Base-by-base conservation (phyloP, 1,140 invertebrate genomes). In the Nylanderia fulva region DNA sequence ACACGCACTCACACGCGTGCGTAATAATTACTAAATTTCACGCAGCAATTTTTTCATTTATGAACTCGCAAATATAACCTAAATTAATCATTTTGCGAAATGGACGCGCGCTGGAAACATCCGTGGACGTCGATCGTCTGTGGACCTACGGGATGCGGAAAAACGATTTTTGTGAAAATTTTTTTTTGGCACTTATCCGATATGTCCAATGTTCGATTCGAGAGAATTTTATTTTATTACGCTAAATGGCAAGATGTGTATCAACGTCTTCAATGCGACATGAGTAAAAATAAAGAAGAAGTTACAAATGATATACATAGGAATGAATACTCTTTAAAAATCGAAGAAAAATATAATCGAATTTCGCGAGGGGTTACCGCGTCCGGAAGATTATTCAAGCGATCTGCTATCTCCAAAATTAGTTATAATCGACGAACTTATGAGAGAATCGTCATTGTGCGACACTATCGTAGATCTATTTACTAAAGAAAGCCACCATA, bases 61-160 rank as follows among this genome's bases (percentile, higher is more conserved):
- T 33, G 29, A 33, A 33, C 29, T 33, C 29, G 29, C n/a, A n/a
- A n/a, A n/a, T n/a, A n/a, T n/a, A 33, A 33, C 29, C 29, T 33
- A 33, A 7, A 2, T 18, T 15, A 6, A 27, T 69, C 45, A 69
- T 69, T 69, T 52, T 7, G 45, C 66, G 6, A 48, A 29, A 69
- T 69, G 45, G 24, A 52, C 8, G 42, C 52, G 8, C 24, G 45
- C 0, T 69, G 68, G 48, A 36, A 71, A 54, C 48, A 71, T 56
- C 48, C 27, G 2, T 71, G 48, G 68, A 71, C 48, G 18, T 54
- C 68, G 29, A 71, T 71, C 66, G 42, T 69, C 1, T 69, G 66
- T 24, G 24, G 66, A 1, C 15, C 66, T 24, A 69, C 66, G 13
- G 48, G 48, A 5, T 71, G n/a, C n/a, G n/a, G n/a, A n/a, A n/a